phyloP scores from a whole-genome alignment of 2,888 invertebrate genomes.

The Leptopterna dolabrata region DNA sequence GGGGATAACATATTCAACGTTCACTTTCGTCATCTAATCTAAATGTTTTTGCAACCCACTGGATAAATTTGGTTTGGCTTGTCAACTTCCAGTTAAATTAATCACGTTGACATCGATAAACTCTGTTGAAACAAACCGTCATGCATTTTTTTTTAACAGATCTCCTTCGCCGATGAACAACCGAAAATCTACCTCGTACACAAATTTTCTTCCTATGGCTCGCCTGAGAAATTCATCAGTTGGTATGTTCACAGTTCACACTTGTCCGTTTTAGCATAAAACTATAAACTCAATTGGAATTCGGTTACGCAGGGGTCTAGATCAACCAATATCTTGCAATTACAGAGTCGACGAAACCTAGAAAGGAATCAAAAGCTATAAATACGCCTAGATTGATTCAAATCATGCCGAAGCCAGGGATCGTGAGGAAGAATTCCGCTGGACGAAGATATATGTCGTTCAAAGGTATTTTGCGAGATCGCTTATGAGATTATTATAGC shows the following conservation, averaged over 20 bases:
- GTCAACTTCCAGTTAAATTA: too few relatives aligned
- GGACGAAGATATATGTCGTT: constrained; percentile 54
- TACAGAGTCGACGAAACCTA: constrained; percentile 13
- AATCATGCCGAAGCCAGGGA: constrained; percentile 56
- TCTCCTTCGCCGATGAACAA: constrained; percentile 63
- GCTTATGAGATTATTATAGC: not conserved
- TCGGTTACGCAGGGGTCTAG: too few relatives aligned
- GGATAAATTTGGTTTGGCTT: too few relatives aligned
- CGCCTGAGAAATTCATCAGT: constrained; percentile 15
- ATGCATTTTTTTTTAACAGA: constrained; percentile 63
- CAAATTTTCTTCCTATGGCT: constrained; percentile 30
- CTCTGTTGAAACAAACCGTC: too few relatives aligned
- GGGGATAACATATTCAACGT: too few relatives aligned
- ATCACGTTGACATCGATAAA: too few relatives aligned
- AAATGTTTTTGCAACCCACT: too few relatives aligned
- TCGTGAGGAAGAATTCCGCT: constrained; percentile 58
- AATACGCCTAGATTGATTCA: constrained; percentile 60
- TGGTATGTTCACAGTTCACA: not conserved
- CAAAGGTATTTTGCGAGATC: constrained; percentile 25
- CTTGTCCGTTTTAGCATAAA: too few relatives aligned
- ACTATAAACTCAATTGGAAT: not conserved
- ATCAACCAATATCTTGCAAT: not conserved
- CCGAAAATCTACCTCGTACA: constrained; percentile 31
- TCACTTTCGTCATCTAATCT: too few relatives aligned
- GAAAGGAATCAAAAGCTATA: constrained; percentile 49